Evolutionary conservation across 2,113 vertebrate species (phyloP).

Genomic region (Neopipo cinnamomea): DNA sequence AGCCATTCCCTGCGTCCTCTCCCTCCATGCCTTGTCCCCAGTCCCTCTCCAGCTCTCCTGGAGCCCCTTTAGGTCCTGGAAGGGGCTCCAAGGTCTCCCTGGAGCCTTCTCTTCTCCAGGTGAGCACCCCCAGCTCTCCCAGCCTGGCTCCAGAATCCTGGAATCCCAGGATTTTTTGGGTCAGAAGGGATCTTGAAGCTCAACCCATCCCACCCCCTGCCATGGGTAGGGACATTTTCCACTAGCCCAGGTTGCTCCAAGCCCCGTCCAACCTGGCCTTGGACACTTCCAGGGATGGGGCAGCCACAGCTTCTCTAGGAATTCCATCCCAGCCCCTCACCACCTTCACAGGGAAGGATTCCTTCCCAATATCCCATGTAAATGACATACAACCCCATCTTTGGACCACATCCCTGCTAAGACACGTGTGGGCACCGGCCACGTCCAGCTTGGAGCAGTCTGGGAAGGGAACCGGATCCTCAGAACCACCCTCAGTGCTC

Average conservation of each 20-base stretch:
- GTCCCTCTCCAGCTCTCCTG: too few species aligned
- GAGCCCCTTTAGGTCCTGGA: too few species aligned
- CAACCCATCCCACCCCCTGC: background rate
- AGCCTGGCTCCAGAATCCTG: too few species aligned
- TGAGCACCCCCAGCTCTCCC: too few species aligned
- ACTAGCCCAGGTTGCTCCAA: rapidly evolving
- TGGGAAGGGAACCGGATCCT: rapidly evolving
- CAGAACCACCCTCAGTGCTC: background rate
- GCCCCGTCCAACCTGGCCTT: rapidly evolving
- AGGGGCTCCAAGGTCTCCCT: too few species aligned
- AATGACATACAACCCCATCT: rapidly evolving
- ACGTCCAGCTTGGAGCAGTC: rapidly evolving
- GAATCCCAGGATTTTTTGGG: background rate
- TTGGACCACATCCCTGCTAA: background rate
- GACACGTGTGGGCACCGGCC: rapidly evolving
- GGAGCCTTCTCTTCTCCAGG: too few species aligned
- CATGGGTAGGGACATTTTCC: background rate
- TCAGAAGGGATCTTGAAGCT: background rate
- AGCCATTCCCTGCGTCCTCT: too few species aligned
- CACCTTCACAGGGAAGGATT: background rate
- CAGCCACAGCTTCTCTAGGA: background rate
- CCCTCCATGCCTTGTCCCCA: too few species aligned
- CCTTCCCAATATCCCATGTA: background rate
- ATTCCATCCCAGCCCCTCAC: background rate
- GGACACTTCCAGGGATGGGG: background rate